Evolutionary conservation across 2,888 invertebrate genomes (phyloP), one percentile per base, ranked within the genome.

Genomic region (Gymnocheta viridis): DNA sequence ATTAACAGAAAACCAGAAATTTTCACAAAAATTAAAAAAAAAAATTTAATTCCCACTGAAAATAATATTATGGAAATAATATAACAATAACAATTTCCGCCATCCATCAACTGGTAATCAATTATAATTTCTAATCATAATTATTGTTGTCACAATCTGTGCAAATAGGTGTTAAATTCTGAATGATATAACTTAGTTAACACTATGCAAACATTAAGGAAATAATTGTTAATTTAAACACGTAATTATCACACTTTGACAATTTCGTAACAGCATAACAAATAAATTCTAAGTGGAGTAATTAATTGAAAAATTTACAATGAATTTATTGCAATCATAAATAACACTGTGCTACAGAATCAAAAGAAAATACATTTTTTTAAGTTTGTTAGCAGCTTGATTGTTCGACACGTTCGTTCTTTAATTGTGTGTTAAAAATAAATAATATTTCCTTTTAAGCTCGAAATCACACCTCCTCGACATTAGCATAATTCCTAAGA

Each of bases 301-400:
- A 67, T 38, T 24, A 67, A 51, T 24, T 49, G 19, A 67, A 69
- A 54, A n/a, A 41, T 17, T 38, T 27, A 19, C 54, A 69, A 27
- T 27, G 38, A 38, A 24, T 32, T 49, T 22, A 44, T 4, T 44
- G 44, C 17, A 44, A 17, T 4, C 44, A 44, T 17, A 3, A 49
- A 12, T 24, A 14, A 54, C 54, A 54, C 54, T 9, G 54, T 27
- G 29, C 29, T 14, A 56, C 54, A 56, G 0, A 27, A 51, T 2
- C 9, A 1, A 22, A 51, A 51, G 6, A 5, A 44, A 38, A 38
- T 12, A 38, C 10, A 38, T 38, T 38, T 1, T 14, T 38, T 14
- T 3, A 32, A 38, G n/a, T 12, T 12, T 4, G 3, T n/a, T 41
- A 41, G n/a, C n/a, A n/a, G n/a, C n/a, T n/a, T n/a, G n/a, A n/a